Evolutionary conservation across 2,113 vertebrate species (phyloP), one percentile per base, ranked within the genome.

Genomic region (Paratilapia polleni): DNA sequence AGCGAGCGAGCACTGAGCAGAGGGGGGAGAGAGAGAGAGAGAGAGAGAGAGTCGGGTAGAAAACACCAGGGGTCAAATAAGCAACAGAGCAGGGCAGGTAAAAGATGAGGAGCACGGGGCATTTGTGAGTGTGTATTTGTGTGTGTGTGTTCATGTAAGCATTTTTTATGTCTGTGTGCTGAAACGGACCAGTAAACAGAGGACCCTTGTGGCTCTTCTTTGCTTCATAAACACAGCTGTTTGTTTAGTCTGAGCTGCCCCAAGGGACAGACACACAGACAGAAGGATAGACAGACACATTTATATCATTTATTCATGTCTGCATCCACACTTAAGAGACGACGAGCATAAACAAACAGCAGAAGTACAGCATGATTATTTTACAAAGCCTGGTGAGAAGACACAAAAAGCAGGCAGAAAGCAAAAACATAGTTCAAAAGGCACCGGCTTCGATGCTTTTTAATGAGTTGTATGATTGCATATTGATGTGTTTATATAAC

Each of bases 161-260:
- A 62, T 73, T 73, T 54, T 74, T 61, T 80, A 70, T 81, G 74
- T 84, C 31, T 68, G 74, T 77, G 86, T 74, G 82, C 76, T 87
- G 89, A 93, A 90, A 91, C 92, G 91, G 92, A 92, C 90, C 88
- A 91, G 89, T 91, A 92, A 92, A 93, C 91, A 93, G 88, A 89
- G 91, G 90, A 92, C 90, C 87, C 91, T 91, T 77, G 91, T 92
- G 92, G 91, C 92, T 92, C 93, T 92, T 91, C 81, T 60, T 75
- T 89, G 84, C 90, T 91, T 91, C 91, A 91, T 92, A 93, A 93
- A 94, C 91, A 93, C 91, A 93, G 91, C 90, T 94, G 93, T 94
- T 94, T 94, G 93, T 94, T 94, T 94, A 94, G 93, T 93, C 93
- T 93, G 90, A 94, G 90, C 80, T 28, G 59, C 73, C 92, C 89